A percentile compares a stretch with the other conserved stretches of the same genome.
Conservation (phyloP, 2,888 invertebrate genomes). For the Plagodis pulveraria region DNA sequence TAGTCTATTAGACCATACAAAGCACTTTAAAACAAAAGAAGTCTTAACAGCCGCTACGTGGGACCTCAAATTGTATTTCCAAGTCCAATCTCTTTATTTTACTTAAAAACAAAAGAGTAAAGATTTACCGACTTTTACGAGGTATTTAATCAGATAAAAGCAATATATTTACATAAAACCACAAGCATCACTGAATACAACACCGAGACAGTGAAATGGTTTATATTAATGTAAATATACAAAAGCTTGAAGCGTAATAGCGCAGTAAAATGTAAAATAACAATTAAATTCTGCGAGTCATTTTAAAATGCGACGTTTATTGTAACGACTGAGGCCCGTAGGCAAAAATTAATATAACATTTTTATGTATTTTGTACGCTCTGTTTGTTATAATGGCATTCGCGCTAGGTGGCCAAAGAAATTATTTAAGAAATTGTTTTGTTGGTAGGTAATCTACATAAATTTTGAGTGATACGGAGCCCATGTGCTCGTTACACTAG, state of each 20-base stretch:
- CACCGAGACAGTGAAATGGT: background rate
- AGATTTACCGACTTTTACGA: slow-evolving; percentile 10
- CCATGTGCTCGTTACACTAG: too few relatives aligned
- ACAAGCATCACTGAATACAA: slow-evolving; percentile 8
- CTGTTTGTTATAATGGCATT: slow-evolving; percentile 19
- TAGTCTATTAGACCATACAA: slow-evolving; percentile 57
- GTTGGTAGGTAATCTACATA: background rate
- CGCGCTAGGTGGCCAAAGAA: slow-evolving; percentile 5
- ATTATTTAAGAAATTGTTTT: slow-evolving; percentile 7
- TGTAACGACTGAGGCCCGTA: slow-evolving; percentile 5
- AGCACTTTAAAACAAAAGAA: slow-evolving; percentile 42
- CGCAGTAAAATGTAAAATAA: slow-evolving; percentile 18
- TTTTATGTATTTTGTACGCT: slow-evolving; percentile 22
- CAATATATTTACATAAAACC: slow-evolving; percentile 20
- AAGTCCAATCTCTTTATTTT: background rate
- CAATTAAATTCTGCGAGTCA: slow-evolving; percentile 15
- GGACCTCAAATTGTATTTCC: background rate
- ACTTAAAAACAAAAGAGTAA: background rate
- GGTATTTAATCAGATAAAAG: slow-evolving; percentile 28
- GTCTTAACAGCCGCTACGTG: slow-evolving; percentile 1
- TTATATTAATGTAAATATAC: slow-evolving; percentile 7
- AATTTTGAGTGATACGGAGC: too few relatives aligned
- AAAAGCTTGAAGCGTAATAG: slow-evolving; percentile 6
- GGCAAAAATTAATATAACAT: slow-evolving; percentile 15
- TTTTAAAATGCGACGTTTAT: slow-evolving; percentile 10